Base-by-base conservation (phyloP, 2,113 vertebrate species). In the Odontophorus gujanensis region DNA sequence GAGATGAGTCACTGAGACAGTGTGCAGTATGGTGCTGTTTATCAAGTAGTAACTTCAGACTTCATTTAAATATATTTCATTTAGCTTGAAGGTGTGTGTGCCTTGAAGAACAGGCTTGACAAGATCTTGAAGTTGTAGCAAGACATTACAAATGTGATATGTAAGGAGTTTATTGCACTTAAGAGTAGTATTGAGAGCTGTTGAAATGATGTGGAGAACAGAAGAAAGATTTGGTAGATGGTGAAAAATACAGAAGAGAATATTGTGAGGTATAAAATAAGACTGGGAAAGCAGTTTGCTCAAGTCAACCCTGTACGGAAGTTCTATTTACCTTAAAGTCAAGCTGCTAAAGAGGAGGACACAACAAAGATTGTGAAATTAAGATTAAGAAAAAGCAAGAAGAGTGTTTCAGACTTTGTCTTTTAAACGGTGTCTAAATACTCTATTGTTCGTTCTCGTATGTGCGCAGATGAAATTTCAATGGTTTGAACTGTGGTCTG, bases 1-100 rank as follows among this genome's bases (percentile, higher is more conserved):
- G 85, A 78, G 94, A 94, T 95, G 95, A 97, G 93, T 97, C 94
- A 85, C 85, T 88, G 85, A 93, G 89, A 87, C 85, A 92, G 47
- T 42, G 75, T 83, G 74, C 47, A 48, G 79, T 86, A 82, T 85
- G 47, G 72, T 75, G 79, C 65, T 96, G 89, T 96, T 95, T 97
- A 92, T 97, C 87, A 75, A 75, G 89, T 61, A 69, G 85, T 57
- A 88, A 75, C 90, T 97, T 95, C 85, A 94, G 87, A 78, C 61
- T 91, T 91, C 34, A 93, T 96, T 97, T 96, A 61, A 85, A 89
- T 95, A 59, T 69, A 90, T 89, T 97, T 97, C 16, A 1, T 92
- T 96, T 95, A 95, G 94, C 96, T 96, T 92, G 85, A 88, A 97
- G 95, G 96, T 87, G 94, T 90, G 85, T 68, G 68, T 0, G 0